Evolutionary conservation across 2,113 vertebrate genomes (phyloP).

Genomic region (Eulemur rufifrons): DNA sequence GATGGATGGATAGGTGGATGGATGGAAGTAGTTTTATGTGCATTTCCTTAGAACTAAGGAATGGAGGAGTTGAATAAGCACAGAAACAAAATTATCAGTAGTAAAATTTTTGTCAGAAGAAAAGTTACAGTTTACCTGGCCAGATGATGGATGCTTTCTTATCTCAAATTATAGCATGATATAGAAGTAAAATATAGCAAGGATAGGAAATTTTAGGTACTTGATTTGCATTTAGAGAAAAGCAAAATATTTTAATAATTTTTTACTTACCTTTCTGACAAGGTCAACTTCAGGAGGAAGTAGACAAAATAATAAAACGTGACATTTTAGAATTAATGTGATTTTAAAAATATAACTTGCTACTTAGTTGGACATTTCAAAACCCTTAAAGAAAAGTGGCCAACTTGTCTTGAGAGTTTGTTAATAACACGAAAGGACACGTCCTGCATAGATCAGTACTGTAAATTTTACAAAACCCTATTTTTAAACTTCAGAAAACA

Average conservation of each 20-base stretch:
- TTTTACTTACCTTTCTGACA: not conserved
- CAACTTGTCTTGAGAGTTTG: not conserved
- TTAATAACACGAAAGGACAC: not conserved
- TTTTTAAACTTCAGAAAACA: slow-evolving; percentile 14
- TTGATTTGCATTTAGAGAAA: not conserved
- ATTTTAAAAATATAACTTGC: not conserved
- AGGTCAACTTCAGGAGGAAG: not conserved
- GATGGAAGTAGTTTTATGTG: not conserved
- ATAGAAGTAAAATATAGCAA: not conserved
- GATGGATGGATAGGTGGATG: not conserved
- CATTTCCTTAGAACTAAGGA: not conserved
- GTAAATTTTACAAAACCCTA: not conserved
- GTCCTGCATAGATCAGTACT: not conserved
- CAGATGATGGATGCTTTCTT: not conserved
- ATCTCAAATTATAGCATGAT: not conserved
- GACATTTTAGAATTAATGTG: not conserved
- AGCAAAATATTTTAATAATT: not conserved
- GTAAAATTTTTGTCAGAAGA: not conserved
- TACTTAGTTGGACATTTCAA: not conserved
- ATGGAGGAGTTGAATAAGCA: not conserved
- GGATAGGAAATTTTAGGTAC: not conserved
- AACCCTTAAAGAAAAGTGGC: not conserved
- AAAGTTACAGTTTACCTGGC: not conserved
- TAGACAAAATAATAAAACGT: not conserved
- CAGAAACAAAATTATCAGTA: not conserved